Base-by-base conservation (phyloP, 2,797 vertebrate species). In the Tokudaia tokunoshimensis region DNA sequence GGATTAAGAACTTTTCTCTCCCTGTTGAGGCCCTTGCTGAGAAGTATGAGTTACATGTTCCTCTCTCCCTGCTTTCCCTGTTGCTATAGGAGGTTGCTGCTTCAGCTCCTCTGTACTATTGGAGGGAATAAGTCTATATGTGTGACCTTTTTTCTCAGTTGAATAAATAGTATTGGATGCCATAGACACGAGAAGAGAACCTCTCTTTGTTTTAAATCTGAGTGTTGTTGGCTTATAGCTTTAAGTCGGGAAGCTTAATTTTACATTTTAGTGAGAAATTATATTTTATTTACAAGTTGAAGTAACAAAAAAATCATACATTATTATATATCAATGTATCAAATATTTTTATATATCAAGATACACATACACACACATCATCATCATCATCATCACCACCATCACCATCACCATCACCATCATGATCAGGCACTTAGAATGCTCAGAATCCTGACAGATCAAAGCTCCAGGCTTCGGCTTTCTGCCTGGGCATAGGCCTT, bases 111-210 rank as follows among this genome's bases (percentile, higher is more conserved):
- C 61, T 95, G 12, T 78, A 37, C 81, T 89, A 6, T 19, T 94
- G 75, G 55, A 96, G 63, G 94, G 94, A 83, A 47, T 86, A 80
- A 87, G 14, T 88, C 52, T 92, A 0, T 70, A 61, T 88, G 22
- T 89, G 81, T 96, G 82, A 96, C 82, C 82, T 91, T 89, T 37
- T 70, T 92, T 92, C 8, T 67, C n/a, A 79, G 31, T 55, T 93
- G 44, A 92, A 70, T 96, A 86, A 96, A 88, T 91, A 80, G 9
- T 86, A 79, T 50, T 85, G 44, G 6, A 79, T 93, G 55, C 52
- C 6, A 52, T 31, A 41, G 61, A 80, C 37, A 20, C 31, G 44
- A 65, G 9, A 87, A 57, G n/a, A 84, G 47, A 81, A 57, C 41
- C 37, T 87, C 44, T 94, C 2, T 93, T 89, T 92, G 61, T 76